phyloP scores from a whole-genome alignment of 2,797 vertebrate genomes.

The Cirrhinus mrigala region DNA sequence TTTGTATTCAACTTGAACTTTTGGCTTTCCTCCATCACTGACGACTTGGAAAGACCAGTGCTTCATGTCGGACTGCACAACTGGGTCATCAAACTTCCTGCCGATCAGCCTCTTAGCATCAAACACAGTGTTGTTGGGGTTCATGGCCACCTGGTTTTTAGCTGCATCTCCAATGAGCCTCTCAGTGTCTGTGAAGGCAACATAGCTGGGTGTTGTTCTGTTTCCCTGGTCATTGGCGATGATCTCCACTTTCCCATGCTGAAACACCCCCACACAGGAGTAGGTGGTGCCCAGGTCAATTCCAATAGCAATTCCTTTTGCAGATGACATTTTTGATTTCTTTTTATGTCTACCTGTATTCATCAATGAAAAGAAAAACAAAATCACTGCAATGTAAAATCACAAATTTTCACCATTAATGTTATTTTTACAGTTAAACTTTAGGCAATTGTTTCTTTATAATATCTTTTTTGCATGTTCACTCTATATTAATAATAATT shows the following conservation, averaged over 20 bases:
- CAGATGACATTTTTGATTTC: slow-evolving; percentile 1
- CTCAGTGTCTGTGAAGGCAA: slow-evolving; percentile 87
- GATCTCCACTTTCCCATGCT: slow-evolving; percentile 86
- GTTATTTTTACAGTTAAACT: background rate
- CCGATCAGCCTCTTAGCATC: slow-evolving; percentile 86
- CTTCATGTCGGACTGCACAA: slow-evolving; percentile 86
- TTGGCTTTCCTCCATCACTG: slow-evolving; percentile 62
- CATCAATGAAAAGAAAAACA: too few species aligned
- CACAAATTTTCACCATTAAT: background rate
- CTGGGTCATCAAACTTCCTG: slow-evolving; percentile 83
- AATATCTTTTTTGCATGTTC: background rate
- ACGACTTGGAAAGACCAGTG: slow-evolving; percentile 84
- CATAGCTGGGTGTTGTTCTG: slow-evolving; percentile 85
- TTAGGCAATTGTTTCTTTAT: background rate
- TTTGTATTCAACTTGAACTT: slow-evolving; percentile 62
- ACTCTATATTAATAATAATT: background rate
- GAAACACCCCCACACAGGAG: slow-evolving; percentile 86
- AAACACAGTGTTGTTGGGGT: slow-evolving; percentile 86
- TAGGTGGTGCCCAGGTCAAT: slow-evolving; percentile 85
- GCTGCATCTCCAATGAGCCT: slow-evolving; percentile 85
- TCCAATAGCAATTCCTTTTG: slow-evolving; percentile 69
- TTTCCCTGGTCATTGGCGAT: slow-evolving; percentile 87
- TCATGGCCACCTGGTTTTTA: slow-evolving; percentile 86
- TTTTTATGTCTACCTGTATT: background rate
- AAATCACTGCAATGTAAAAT: too few species aligned